Base-by-base conservation (phyloP, 2,888 invertebrate genomes). In the Diarsia rubi region DNA sequence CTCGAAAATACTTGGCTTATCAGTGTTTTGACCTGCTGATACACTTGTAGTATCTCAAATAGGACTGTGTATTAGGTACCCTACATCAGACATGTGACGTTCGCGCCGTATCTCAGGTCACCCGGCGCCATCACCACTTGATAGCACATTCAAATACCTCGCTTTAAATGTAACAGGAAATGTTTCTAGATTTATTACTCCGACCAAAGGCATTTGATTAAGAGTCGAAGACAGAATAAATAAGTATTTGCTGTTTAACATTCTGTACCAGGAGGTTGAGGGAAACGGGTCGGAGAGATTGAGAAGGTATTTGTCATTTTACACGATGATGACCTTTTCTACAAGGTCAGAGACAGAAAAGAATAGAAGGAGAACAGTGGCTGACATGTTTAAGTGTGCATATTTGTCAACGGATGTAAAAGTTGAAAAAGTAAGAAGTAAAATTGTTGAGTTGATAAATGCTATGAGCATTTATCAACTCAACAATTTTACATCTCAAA, bases 41-140 rank as follows among this genome's bases (percentile, higher is more conserved):
- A 85, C 84, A 87, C 86, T 86, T 78, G 69, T 69, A 60, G 70
- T 82, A 75, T 80, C 74, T 78, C 79, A 80, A 80, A 83, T 85
- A 54, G 78, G 83, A 77, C 76, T 78, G 71, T 78, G 69, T 68
- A 69, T 72, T 89, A 90, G 90, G 87, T 84, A 84, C 78, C 79
- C 83, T 86, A 84, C 68, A 82, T 71, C 57, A 62, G 47, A 52
- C 59, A n/a, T 60, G 45, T 78, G 86, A 88, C 86, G 88, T 79
- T 75, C 78, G 11, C 59, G 37, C 44, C 60, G 75, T 91, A 92
- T 91, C 91, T 70, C 49, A 73, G 90, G 89, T 89, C 90, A 86
- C 79, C 52, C 87, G 89, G 88, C 90, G 90, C 89, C 89, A 75
- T 54, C 75, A 66, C 52, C 74, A 78, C 16, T 44, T 78, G 87